Conservation (phyloP, 2,888 invertebrate species). For the Zaprionus lineosus region DNA sequence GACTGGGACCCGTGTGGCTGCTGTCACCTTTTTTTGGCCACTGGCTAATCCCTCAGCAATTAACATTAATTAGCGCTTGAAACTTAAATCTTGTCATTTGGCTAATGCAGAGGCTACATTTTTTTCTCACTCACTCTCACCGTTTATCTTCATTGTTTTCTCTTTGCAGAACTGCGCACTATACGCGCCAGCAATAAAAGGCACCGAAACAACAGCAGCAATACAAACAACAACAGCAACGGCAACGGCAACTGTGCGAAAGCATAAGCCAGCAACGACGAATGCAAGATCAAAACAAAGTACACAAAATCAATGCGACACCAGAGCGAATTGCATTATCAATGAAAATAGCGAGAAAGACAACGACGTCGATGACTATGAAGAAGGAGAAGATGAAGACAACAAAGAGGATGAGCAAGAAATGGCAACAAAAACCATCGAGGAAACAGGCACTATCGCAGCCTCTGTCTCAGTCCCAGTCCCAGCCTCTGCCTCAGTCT, state of each 20-base stretch:
- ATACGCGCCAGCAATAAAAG: slow-evolving; percentile 53
- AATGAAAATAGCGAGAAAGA: slow-evolving; percentile 56
- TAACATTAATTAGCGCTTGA: slow-evolving; percentile 68
- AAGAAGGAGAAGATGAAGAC: slow-evolving; percentile 9
- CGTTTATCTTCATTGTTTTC: background rate
- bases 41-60: slow-evolving; percentile 58
- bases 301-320: slow-evolving; percentile 54
- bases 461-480: slow-evolving; percentile 3
- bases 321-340: slow-evolving; percentile 67
- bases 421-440: slow-evolving; percentile 39
- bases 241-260: slow-evolving; percentile 25
- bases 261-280: slow-evolving; percentile 41
- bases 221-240: slow-evolving; percentile 23
- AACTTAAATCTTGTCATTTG: slow-evolving; percentile 67
- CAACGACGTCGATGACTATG: slow-evolving; percentile 16
- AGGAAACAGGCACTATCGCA: slow-evolving; percentile 43
- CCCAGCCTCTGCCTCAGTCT: no score
- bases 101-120: slow-evolving; percentile 45
- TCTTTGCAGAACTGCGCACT: slow-evolving; percentile 58
- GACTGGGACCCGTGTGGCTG: slow-evolving; percentile 6
- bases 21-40: slow-evolving; percentile 54
- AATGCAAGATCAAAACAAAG: slow-evolving; percentile 79
- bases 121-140: slow-evolving; percentile 9
- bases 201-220: slow-evolving; percentile 35
- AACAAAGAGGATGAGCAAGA: slow-evolving; percentile 27